Percentiles rank a stretch among this genome's conserved stretches.
Conservation (phyloP, 2,888 invertebrate species). For the Oxycera nigricornis region DNA sequence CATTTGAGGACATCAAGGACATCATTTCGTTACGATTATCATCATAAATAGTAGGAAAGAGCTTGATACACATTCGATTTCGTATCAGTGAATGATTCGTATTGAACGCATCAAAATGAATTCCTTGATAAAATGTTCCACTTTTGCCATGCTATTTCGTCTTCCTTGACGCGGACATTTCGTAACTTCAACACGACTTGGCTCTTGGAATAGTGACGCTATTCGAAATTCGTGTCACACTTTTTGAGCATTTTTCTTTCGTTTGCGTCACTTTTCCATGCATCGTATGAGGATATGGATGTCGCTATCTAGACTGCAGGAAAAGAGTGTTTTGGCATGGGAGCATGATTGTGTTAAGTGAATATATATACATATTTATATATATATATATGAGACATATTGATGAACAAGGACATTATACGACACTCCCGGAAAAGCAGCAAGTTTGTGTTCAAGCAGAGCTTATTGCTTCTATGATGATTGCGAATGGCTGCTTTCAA, state of each 20-base stretch:
- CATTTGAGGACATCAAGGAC: not conserved
- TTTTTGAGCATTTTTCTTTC: conserved; percentile 37
- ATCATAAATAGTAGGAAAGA: conserved; percentile 26
- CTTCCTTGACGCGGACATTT: conserved; percentile 21
- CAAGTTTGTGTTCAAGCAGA: no score
- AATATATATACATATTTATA: no score
- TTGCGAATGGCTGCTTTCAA: no score
- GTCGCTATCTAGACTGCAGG: not conserved
- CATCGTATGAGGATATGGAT: not conserved
- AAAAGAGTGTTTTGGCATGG: not conserved
- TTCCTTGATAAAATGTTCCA: conserved; percentile 19
- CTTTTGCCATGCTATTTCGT: conserved; percentile 33
- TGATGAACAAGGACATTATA: not conserved
- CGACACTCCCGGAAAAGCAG: no score
- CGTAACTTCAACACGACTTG: conserved; percentile 35
- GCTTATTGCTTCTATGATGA: no score
- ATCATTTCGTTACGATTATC: conserved; percentile 33
- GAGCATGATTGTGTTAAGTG: not conserved
- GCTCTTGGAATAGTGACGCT: conserved; percentile 30
- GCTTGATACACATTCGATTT: conserved; percentile 16
- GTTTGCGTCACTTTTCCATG: not conserved
- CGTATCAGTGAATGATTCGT: not conserved
- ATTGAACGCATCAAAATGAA: conserved; percentile 22
- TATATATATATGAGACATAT: not conserved
- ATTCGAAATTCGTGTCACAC: conserved; percentile 39